Conservation (phyloP, 2,888 invertebrate species). For the Drosophila fungiperda region DNA sequence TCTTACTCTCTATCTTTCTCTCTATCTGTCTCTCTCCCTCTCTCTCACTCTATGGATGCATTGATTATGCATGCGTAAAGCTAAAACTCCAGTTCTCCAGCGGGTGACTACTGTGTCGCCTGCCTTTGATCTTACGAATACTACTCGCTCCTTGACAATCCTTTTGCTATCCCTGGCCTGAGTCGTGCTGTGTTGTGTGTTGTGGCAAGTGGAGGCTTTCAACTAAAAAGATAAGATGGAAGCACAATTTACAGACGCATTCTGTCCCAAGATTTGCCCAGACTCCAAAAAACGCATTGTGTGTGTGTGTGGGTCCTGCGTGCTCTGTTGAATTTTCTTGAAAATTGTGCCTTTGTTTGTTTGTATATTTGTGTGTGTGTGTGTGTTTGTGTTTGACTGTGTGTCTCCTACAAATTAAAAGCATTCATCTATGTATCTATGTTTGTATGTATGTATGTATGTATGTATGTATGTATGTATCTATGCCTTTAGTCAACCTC, state of each 20-base stretch:
- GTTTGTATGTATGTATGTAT: slow-evolving; percentile 1
- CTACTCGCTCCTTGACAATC: slow-evolving; percentile 28
- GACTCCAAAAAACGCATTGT: slow-evolving; percentile 29
- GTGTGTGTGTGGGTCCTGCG: slow-evolving; percentile 23
- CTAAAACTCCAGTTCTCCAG: slow-evolving; percentile 55
- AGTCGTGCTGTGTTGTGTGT: slow-evolving; percentile 7
- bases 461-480: slow-evolving; percentile 21
- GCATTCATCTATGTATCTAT: slow-evolving; percentile 65
- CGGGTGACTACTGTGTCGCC: slow-evolving; percentile 30
- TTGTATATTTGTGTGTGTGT: slow-evolving; percentile 35
- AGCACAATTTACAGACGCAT: slow-evolving; percentile 62
- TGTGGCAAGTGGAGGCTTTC: slow-evolving; percentile 56
- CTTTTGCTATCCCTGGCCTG: slow-evolving; percentile 31
- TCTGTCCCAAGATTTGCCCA: slow-evolving; percentile 72
- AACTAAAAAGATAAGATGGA: slow-evolving; percentile 77
- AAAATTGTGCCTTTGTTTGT: slow-evolving; percentile 64
- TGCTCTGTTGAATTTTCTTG: slow-evolving; percentile 67
- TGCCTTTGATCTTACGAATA: slow-evolving; percentile 57
- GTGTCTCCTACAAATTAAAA: slow-evolving; percentile 72
- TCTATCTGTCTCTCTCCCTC: slow-evolving; percentile 8
- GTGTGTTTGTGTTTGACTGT: slow-evolving; percentile 5
- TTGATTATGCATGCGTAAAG: slow-evolving; percentile 80
- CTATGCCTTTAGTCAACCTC: slow-evolving; percentile 40
- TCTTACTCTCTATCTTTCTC: slow-evolving; percentile 17
- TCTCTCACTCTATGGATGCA: slow-evolving; percentile 50